Conservation (phyloP, 37 sponge, comb jelly and placozoan species). For the Chondrilla cf. caribensis region DNA sequence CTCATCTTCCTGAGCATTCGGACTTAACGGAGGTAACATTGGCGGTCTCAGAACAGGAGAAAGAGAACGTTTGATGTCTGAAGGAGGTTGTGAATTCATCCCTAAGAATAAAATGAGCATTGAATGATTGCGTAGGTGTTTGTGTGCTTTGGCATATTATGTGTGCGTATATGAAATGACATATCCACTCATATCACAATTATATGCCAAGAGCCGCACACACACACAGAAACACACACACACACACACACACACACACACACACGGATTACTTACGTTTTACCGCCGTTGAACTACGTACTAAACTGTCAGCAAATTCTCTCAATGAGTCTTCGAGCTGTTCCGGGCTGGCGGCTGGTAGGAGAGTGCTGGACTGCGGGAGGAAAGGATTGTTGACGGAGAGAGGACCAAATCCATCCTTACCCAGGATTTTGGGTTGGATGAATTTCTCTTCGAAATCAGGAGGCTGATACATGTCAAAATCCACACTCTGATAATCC, state of each 20-base stretch:
- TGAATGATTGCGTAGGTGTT: too few species aligned
- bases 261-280: too few species aligned
- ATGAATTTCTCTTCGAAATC: background rate
- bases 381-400: constrained; percentile 6
- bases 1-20: constrained; percentile 26
- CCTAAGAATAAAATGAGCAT: too few species aligned
- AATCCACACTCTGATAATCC: background rate
- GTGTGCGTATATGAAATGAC: too few species aligned
- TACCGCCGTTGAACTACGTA: too few species aligned
- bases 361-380: background rate
- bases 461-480: background rate
- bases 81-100: too few species aligned
- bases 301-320: background rate
- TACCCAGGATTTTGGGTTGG: background rate
- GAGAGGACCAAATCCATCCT: constrained; percentile 3
- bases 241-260: too few species aligned
- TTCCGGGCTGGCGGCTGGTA: background rate
- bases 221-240: too few species aligned
- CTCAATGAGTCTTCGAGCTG: constrained; percentile 10
- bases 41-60: constrained; percentile 53
- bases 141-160: too few species aligned
- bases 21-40: constrained; percentile 56
- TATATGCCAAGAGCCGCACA: too few species aligned
- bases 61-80: too few species aligned
- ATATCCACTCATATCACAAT: too few species aligned